phyloP scores from a whole-genome alignment of 64 coral and sea anemone genomes.

The Orbicella faveolata region DNA sequence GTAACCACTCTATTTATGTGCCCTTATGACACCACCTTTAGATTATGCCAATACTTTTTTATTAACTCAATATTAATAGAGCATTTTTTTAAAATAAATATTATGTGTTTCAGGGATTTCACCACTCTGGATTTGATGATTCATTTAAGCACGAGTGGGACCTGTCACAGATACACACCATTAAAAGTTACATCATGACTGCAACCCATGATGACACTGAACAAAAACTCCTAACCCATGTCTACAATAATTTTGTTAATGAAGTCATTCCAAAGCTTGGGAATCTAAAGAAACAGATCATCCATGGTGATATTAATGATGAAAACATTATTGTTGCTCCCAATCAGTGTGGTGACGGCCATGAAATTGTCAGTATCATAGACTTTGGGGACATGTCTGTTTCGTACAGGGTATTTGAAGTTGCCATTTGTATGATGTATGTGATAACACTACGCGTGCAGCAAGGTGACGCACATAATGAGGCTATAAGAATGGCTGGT shows the following conservation, averaged over 20 bases:
- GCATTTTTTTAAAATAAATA: neutral
- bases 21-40: no score
- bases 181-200: constrained; percentile 4
- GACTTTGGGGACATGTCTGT: constrained; percentile 53
- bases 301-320: constrained; percentile 66
- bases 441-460: constrained; percentile 13
- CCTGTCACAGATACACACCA: neutral
- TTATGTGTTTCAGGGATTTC: constrained; percentile 2
- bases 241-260: constrained; percentile 17
- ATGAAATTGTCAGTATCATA: constrained; percentile 39
- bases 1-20: no score
- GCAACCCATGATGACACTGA: neutral
- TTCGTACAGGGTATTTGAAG: constrained; percentile 57
- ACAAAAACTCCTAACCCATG: neutral
- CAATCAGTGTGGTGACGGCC: neutral
- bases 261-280: constrained; percentile 34
- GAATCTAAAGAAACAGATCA: constrained; percentile 31
- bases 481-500: constrained; percentile 38
- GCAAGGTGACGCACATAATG: constrained; percentile 13
- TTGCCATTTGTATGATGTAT: constrained; percentile 62
- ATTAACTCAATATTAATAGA: neutral
- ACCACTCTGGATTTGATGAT: neutral
- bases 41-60: no score
- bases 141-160: constrained; percentile 19
- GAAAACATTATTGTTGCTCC: constrained; percentile 48